A percentile compares a stretch with the other conserved stretches of the same genome.
Evolutionary conservation across 2,797 vertebrate species (phyloP).

Genomic region (Aldrovandia affinis): DNA sequence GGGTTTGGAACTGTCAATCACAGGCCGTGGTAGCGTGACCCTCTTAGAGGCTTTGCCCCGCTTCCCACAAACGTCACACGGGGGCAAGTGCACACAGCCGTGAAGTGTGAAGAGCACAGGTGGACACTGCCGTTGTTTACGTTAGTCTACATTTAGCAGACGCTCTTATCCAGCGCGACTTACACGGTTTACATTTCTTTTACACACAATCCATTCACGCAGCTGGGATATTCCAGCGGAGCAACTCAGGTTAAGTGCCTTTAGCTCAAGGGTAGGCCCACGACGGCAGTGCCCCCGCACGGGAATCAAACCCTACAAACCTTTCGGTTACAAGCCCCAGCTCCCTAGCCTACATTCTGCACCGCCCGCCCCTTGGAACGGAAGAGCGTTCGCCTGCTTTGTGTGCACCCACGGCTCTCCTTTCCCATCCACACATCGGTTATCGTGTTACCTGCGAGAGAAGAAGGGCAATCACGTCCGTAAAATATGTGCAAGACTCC

Average conservation of each 20-base stretch:
- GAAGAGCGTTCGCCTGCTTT: background rate
- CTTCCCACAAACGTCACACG: background rate
- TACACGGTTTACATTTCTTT: too few relatives aligned
- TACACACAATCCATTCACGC: too few relatives aligned
- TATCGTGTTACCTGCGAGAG: constrained; percentile 23
- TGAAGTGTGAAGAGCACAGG: background rate
- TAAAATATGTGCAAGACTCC: constrained; percentile 33
- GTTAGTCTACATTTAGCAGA: too few relatives aligned
- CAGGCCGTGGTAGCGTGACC: background rate
- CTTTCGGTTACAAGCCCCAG: too few relatives aligned
- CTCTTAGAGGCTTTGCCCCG: background rate
- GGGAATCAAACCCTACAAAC: too few relatives aligned
- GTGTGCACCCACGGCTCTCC: background rate
- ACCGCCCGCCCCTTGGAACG: too few relatives aligned
- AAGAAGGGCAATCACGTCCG: constrained; percentile 36
- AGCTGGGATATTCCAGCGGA: too few relatives aligned
- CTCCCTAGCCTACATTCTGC: too few relatives aligned
- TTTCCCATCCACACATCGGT: background rate
- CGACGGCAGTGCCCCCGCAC: too few relatives aligned
- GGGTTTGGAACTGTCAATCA: background rate
- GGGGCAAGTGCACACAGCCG: constrained; percentile 5
- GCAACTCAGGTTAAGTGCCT: too few relatives aligned
- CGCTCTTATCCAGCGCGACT: too few relatives aligned
- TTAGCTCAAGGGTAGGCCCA: too few relatives aligned
- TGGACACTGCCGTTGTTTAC: background rate